Conservation (phyloP, 2,888 invertebrate genomes). For the Erebia ligea region DNA sequence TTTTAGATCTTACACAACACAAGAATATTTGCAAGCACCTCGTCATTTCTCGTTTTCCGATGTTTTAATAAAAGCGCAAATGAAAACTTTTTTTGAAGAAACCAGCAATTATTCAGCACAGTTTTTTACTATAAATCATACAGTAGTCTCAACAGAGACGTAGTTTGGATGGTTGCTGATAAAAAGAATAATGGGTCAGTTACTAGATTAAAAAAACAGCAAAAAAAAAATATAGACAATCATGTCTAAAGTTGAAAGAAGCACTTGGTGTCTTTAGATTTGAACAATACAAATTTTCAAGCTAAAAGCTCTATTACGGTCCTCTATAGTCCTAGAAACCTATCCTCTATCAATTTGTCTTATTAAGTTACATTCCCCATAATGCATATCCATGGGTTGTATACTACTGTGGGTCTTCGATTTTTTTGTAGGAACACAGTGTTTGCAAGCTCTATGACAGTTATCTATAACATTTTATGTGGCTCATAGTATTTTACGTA, state of each 20-base stretch:
- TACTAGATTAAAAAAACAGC: background rate
- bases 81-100: conserved; percentile 28
- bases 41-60: conserved; percentile 34
- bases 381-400: too few species aligned
- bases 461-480: too few species aligned
- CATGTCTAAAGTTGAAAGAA: too few species aligned
- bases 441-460: too few species aligned
- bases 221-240: too few species aligned
- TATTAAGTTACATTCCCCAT: too few species aligned
- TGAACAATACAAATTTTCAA: too few species aligned
- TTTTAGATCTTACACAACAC: background rate
- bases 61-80: conserved; percentile 34
- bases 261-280: too few species aligned
- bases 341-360: background rate
- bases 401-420: too few species aligned
- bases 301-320: background rate
- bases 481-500: too few species aligned
- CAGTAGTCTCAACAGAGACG: conserved; percentile 21
- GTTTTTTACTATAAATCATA: conserved; percentile 41
- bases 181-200: background rate
- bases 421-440: too few species aligned
- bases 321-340: background rate
- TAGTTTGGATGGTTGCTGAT: background rate
- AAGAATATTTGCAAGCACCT: conserved; percentile 17
- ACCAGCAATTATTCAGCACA: conserved; percentile 32